Base-by-base conservation (phyloP, 2,113 vertebrate genomes). In the Caloenas nicobarica region DNA sequence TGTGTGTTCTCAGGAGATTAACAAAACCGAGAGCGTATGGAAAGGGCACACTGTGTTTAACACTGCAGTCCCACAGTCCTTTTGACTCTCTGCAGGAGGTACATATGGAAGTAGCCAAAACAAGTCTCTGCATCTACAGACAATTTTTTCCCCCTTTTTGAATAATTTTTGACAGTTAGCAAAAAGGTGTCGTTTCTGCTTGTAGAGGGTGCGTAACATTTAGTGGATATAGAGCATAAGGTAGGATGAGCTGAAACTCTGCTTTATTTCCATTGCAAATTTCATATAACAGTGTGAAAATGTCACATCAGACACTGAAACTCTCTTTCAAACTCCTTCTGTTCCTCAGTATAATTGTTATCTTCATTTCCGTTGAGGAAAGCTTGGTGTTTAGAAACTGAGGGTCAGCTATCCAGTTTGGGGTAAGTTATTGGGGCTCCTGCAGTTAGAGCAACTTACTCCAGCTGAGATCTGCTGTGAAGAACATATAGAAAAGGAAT, bases 191-290 rank as follows among this genome's bases (percentile, higher is more conserved):
- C n/a, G 66, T 61, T 7, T 57, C 24, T 93, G 54, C 64, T 88
- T 73, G 62, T n/a, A 83, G 74, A 40, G 68, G 22, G 11, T 90
- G 19, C 50, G 23, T 77, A 91, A 65, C 31, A 61, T 73, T 80
- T 57, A 65, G 34, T 40, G 31, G 24, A 22, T 90, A 54, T 21
- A 77, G 38, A 85, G 76, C 79, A 79, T 73, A 44, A 83, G 58
- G 64, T 54, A 66, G 44, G 7, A 93, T 77, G 10, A 82, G 19
- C n/a, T 88, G 40, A 28, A 93, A 14, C 8, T 90, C 25, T 53
- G 50, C 17, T 90, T 88, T 83, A 95, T 94, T 93, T 96, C 79
- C 71, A 81, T 88, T 94, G 54, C 76, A 86, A 72, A 94, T 97
- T 90, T 90, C 44, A 46, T 54, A 13, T 57, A 82, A 57, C 53